Evolutionary conservation across 2,888 invertebrate genomes (phyloP).

Genomic region (Acrobasis suavella): DNA sequence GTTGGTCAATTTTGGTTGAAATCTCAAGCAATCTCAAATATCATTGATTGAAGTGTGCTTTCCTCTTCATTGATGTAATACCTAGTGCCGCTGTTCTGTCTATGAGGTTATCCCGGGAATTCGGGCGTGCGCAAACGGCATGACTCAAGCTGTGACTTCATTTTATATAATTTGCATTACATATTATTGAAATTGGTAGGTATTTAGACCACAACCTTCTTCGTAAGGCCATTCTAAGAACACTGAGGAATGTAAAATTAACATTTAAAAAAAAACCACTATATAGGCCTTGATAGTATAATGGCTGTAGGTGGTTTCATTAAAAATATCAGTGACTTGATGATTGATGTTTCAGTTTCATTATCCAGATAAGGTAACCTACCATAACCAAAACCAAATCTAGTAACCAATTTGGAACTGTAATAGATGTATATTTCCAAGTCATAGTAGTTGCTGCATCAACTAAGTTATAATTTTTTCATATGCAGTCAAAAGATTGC

Average conservation of each 20-base stretch:
- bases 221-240: neutral
- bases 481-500: too few relatives aligned
- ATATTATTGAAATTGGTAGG: neutral
- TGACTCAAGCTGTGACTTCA: conserved; percentile 35
- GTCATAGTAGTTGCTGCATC: too few relatives aligned
- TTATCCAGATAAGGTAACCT: neutral
- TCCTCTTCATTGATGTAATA: conserved; percentile 28
- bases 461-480: too few relatives aligned
- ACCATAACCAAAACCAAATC: neutral
- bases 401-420: neutral
- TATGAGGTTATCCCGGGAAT: conserved; percentile 57
- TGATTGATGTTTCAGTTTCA: neutral
- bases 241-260: conserved; percentile 13
- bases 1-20: neutral
- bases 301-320: neutral
- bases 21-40: neutral
- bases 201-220: too few relatives aligned
- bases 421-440: neutral
- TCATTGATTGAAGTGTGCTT: neutral
- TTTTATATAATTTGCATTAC: conserved; percentile 1
- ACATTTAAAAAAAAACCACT: neutral
- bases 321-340: neutral
- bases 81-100: conserved; percentile 38
- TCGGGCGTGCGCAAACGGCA: conserved; percentile 60
- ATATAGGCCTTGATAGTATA: conserved; percentile 2